Conservation (phyloP, 2,797 vertebrate species). For the Acridotheres tristis region DNA sequence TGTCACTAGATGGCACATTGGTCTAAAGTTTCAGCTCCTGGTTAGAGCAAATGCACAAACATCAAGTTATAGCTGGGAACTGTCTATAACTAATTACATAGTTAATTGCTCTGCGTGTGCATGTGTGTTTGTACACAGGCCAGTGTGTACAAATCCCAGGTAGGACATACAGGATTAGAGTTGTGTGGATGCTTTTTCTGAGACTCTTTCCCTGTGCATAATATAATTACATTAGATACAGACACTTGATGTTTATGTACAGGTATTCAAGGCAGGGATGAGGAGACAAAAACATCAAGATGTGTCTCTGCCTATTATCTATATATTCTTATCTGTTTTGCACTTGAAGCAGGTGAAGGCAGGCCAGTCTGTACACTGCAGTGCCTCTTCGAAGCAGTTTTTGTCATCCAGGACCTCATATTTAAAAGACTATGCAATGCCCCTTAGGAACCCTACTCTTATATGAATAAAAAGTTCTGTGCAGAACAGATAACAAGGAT, state of each 20-base stretch:
- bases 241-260: background rate
- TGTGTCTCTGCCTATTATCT: background rate
- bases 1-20: constrained; percentile 69
- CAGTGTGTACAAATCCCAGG: background rate
- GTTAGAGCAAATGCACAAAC: background rate
- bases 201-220: background rate
- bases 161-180: background rate
- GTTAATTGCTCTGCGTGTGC: background rate
- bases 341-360: background rate
- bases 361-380: background rate
- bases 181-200: background rate
- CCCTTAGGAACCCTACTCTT: background rate
- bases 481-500: background rate
- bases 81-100: background rate
- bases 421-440: background rate
- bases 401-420: background rate
- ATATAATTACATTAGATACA: background rate
- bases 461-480: background rate
- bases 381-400: background rate
- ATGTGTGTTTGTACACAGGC: fast-evolving
- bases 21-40: constrained; percentile 22
- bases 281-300: background rate
- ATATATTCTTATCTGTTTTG: background rate
- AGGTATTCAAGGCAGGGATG: background rate
- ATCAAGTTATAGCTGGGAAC: background rate